Evolutionary conservation across 1,140 invertebrate genomes (phyloP), one percentile per base, ranked within the genome.

Genomic region (Caenorhabditis latens): DNA sequence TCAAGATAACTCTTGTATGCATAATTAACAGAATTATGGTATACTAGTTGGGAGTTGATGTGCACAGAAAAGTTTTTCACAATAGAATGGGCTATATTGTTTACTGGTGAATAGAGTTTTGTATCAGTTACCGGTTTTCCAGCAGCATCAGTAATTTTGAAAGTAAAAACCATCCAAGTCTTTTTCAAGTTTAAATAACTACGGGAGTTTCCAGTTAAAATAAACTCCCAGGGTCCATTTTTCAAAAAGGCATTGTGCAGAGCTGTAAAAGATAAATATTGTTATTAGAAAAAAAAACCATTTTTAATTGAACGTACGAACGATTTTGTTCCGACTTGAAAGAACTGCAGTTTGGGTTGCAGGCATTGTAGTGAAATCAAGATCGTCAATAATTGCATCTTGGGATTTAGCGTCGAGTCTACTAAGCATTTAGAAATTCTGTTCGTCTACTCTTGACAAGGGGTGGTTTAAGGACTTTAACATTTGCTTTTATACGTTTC

Each of bases 111-210:
- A 58, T 58, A 58, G 13, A 58, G 32, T 16, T 58, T 58, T n/a
- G 50, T 50, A 16, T 58, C 19, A 58, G 55, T 58, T 19, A 7
- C 55, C 8, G 55, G 14, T 58, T 16, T 58, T 58, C 55, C 55
- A 19, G 13, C n/a, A 16, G 13, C 55, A 58, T n/a, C 55, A 58
- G 55, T 58, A 7, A 58, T 58, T 58, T 58, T 58, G 19, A 58
- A 58, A 16, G 55, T 58, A n/a, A 58, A 58, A 19, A 58, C 19
- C 55, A 58, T 58, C 55, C 55, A 58, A 58, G 55, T 58, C 32
- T 58, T 58, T 58, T 58, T 58, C 55, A 58, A 58, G n/a, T 58
- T 58, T 58, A 58, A 19, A 58, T 58, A 58, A n/a, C 19, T 58
- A 19, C 55, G 55, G 9, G 55, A 58, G n/a, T 58, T 58, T 58